phyloP scores from a whole-genome alignment of 2,888 invertebrate genomes.

The Rotaria socialis region DNA sequence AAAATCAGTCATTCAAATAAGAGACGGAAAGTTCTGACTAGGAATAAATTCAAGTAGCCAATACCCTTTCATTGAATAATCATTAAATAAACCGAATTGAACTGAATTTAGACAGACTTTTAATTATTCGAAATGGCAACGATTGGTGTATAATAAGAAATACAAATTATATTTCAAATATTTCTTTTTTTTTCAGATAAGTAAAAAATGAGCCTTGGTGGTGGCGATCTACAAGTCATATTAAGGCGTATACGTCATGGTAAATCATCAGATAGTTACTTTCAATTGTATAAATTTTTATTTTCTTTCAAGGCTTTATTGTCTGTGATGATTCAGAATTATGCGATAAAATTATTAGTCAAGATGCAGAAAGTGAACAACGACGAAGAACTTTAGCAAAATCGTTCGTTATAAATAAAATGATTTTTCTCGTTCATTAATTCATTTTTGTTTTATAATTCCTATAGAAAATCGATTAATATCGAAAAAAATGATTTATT shows the following conservation, averaged over 20 bases:
- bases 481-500: neutral
- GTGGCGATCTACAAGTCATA: slow-evolving; percentile 19
- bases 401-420: neutral
- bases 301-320: neutral
- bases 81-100: too few relatives aligned
- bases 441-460: neutral
- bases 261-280: neutral
- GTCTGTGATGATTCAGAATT: slow-evolving; percentile 28
- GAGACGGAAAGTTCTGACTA: neutral
- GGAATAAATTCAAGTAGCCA: neutral
- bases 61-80: neutral
- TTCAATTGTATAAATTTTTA: neutral
- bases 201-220: slow-evolving; percentile 30
- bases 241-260: slow-evolving; percentile 25
- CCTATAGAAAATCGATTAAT: neutral
- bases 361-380: neutral
- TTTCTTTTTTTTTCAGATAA: neutral
- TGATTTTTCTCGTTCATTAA: neutral
- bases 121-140: neutral
- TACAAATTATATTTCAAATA: neutral
- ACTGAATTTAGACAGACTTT: neutral
- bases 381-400: slow-evolving; percentile 13
- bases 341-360: slow-evolving; percentile 32
- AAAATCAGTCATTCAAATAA: neutral
- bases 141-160: too few relatives aligned